Evolutionary conservation across 2,888 invertebrate species (phyloP), one percentile per base, ranked within the genome.

Genomic region (Brassicogethes aeneus): DNA sequence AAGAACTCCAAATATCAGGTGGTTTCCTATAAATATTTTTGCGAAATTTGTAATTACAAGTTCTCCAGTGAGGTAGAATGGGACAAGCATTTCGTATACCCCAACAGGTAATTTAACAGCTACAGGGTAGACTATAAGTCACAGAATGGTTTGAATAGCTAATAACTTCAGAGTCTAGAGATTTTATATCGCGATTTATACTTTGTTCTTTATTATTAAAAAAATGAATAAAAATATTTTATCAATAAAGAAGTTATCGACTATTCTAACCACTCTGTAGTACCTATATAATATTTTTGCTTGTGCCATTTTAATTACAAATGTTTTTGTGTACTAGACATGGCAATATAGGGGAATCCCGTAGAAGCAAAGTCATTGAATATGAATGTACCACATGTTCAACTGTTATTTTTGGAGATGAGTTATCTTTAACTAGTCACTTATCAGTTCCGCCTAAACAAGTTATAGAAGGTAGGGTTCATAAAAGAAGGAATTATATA

Each of bases 301-400:
- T n/a, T n/a, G n/a, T n/a, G n/a, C n/a, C 2, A 15, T 34, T 3
- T 13, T 2, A 8, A 17, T 40, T 13, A n/a, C n/a, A 39, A 39
- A 2, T 13, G n/a, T 39, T 16, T 2, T 15, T 30, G 56, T 55
- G 14, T 44, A 54, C 13, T 44, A 63, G 63, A 32, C 62, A 59
- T 45, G 39, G 44, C 3, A 49, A 40, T 12, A 45, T 59, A 39
- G 54, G 54, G n/a, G 42, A 45, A 16, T 44, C 32, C 16, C 52
- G 58, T 14, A 55, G 54, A 41, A 37, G 39, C 7, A 55, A 50
- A 32, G 41, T 59, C 7, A 45, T 43, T 0, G 65, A 65, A 45
- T 61, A 62, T 43, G 63, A 65, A 49, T 66, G 66, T 44, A 52
- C 47, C 34, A 54, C 55, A 5, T 66, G 66, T 44, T 44, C 46